These are phyloP conservation scores for Danaus chrysippus DNA, from an alignment of 2,888 invertebrate species.

Conservation along the genomic window DNA sequence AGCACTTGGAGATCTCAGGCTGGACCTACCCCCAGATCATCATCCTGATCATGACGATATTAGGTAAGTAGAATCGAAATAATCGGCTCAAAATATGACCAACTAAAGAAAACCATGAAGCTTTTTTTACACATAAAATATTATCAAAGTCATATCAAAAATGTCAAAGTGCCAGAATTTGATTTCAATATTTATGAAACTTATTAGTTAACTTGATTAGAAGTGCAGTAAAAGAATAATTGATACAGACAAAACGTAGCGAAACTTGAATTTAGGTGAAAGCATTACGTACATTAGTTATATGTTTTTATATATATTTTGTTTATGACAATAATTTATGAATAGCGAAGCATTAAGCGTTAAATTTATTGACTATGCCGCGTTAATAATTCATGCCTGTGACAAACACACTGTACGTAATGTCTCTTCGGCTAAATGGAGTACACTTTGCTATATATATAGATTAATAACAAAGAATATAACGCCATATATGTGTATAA, in stretches of 20 bases:
- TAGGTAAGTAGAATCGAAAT: conserved; percentile 50
- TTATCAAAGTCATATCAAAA: not conserved
- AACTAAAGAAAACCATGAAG: too few relatives aligned
- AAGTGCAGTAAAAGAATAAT: too few relatives aligned
- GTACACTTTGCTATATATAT: not conserved
- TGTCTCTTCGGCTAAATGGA: conserved; percentile 9
- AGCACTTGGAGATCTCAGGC: conserved; percentile 80
- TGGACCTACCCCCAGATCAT: conserved; percentile 80
- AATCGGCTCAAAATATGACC: too few relatives aligned
- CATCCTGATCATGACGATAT: conserved; percentile 80
- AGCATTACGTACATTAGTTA: not conserved
- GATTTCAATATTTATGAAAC: conserved; percentile 5
- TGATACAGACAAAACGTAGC: too few relatives aligned
- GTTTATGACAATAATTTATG: conserved; percentile 4
- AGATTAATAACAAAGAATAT: too few relatives aligned
- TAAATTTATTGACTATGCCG: conserved; percentile 14
- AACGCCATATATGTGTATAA: too few relatives aligned
- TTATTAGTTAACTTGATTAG: too few relatives aligned
- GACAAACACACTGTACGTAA: conserved; percentile 11
- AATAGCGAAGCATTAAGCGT: conserved; percentile 10
- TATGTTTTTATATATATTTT: not conserved
- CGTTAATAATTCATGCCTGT: conserved; percentile 13
- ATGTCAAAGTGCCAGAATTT: conserved; percentile 9
- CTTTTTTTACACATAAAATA: not conserved
- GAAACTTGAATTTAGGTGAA: too few relatives aligned